A percentile compares a stretch with the other conserved stretches of the same genome.
Evolutionary conservation across 2,888 invertebrate genomes (phyloP).

Genomic region (Aphodius granarius): DNA sequence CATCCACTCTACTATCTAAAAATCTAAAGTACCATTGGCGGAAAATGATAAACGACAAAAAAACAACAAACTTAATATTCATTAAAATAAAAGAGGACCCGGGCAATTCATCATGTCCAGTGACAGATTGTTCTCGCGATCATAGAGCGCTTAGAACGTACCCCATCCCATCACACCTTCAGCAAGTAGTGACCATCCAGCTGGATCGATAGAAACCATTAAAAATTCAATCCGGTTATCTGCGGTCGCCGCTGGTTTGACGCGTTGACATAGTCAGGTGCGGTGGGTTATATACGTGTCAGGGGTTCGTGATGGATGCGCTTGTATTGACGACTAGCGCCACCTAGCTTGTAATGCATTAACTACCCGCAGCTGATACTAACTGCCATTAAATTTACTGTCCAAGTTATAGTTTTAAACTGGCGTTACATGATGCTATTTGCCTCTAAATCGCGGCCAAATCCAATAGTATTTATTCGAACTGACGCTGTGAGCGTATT

Average conservation of each 20-base stretch:
- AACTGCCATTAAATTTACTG: slow-evolving; percentile 35
- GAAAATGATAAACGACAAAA: background rate
- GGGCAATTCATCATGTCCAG: background rate
- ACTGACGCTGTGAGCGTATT: background rate
- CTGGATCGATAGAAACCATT: background rate
- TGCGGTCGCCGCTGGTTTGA: slow-evolving; percentile 28
- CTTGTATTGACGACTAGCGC: slow-evolving; percentile 49
- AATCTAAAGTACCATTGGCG: background rate
- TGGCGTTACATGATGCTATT: slow-evolving; percentile 2
- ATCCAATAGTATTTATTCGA: background rate
- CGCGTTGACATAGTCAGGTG: slow-evolving; percentile 51
- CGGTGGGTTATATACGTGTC: slow-evolving; percentile 52
- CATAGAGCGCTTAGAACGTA: background rate
- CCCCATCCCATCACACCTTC: background rate
- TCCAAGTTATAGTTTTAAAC: slow-evolving; percentile 32
- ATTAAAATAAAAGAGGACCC: background rate
- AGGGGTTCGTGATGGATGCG: slow-evolving; percentile 48
- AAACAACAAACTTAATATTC: background rate
- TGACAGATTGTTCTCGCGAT: background rate
- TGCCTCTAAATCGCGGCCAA: background rate
- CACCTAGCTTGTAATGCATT: slow-evolving; percentile 26
- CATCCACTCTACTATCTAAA: too few species aligned
- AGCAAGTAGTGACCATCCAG: background rate
- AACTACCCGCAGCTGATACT: slow-evolving; percentile 35
- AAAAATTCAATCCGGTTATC: slow-evolving; percentile 14